A percentile compares a stretch with the other conserved stretches of the same genome.
phyloP scores from a whole-genome alignment of 1,140 invertebrate species.

The Lysiphlebus fabarum region DNA sequence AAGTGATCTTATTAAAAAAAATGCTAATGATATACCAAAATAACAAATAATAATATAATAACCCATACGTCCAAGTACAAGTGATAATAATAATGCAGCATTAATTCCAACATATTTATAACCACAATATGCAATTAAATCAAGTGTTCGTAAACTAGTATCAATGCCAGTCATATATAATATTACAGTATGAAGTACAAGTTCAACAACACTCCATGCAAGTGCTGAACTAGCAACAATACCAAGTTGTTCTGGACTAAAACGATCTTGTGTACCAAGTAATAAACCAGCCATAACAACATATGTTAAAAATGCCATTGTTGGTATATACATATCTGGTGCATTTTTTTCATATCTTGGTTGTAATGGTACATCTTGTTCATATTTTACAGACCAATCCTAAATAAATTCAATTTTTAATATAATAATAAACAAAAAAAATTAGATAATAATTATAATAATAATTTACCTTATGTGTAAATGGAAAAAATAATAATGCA shows the following conservation, averaged over 20 bases:
- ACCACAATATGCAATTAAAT: constrained; percentile 87
- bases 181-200: constrained; percentile 78
- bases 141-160: constrained; percentile 81
- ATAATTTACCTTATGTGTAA: constrained; percentile 76
- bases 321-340: constrained; percentile 97
- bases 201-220: constrained; percentile 90
- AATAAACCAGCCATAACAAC: constrained; percentile 87
- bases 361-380: constrained; percentile 86
- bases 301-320: constrained; percentile 98
- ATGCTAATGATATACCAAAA: constrained; percentile 77
- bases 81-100: constrained; percentile 68
- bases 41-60: constrained; percentile 81
- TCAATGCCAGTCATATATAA: constrained; percentile 89
- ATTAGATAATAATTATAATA: neutral
- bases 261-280: constrained; percentile 77
- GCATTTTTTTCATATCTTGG: constrained; percentile 95
- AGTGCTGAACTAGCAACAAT: constrained; percentile 90
- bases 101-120: constrained; percentile 98
- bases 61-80: constrained; percentile 71
- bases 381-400: constrained; percentile 96
- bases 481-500: constrained; percentile 89
- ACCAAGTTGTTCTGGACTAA: constrained; percentile 91
- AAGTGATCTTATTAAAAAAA: constrained; percentile 88
- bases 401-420: constrained; percentile 44
- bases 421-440: constrained; percentile 6